Base-by-base conservation (phyloP, 2,113 vertebrate species). In the Psettodes erumei region DNA sequence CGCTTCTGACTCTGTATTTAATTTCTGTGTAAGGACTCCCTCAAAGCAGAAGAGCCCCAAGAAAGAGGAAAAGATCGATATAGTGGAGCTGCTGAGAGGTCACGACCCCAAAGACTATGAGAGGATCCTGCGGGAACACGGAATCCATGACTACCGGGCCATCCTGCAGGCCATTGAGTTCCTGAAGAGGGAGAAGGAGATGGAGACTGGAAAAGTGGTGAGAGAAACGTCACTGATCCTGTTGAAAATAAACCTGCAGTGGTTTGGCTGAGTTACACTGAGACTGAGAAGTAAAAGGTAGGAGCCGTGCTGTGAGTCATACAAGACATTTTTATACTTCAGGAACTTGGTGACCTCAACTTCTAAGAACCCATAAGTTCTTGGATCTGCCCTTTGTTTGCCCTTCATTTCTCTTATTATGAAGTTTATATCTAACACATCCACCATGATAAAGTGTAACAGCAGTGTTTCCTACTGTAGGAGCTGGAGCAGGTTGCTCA, bases 31-130 rank as follows among this genome's bases (percentile, higher is more conserved):
- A 88, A 99, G 98, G 88, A 95, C 96, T 88, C 98, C 97, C 60
- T 93, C 94, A 5, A 96, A 97, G 90, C 95, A 93, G 91, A 98
- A 96, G 87, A 96, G 95, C 83, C 91, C 94, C 55, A 96, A 96
- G 58, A 96, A 97, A 87, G 95, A 96, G 2, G 95, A 93, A 59
- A 93, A 96, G 5, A 91, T 96, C 50, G 92, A 96, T 85, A 97
- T 99, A 37, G 92, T 99, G 86, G 97, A 97, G 83, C 86, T 99
- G 86, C 95, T 99, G 32, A 95, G 97, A 95, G 98, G 98, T 30
- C 95, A 97, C n/a, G 96, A 99, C 83, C 96, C 98, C 63, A 99
- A 99, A 92, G 97, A 99, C 63, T 99, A 97, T 63, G 98, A 99
- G 87, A 96, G 94, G 91, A 96, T 98, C 16, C 96, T 97, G 64